These are phyloP conservation scores for Epinephelus fuscoguttatus DNA, from an alignment of 2,113 vertebrate genomes.

Conservation along the genomic window DNA sequence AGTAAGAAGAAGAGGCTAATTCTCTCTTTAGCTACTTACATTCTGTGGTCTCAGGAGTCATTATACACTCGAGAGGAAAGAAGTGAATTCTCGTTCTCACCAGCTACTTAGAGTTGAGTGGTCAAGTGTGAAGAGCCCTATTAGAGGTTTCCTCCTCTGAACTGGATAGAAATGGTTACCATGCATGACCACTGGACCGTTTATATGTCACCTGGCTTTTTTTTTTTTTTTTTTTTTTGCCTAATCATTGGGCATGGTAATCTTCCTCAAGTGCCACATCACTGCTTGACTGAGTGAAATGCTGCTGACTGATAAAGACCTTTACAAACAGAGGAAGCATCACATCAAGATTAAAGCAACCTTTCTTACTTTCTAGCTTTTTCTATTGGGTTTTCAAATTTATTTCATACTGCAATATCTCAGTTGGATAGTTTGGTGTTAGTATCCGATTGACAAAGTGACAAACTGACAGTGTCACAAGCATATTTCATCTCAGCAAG, in stretches of 20 bases:
- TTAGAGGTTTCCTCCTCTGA: constrained; percentile 24
- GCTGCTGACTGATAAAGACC: neutral
- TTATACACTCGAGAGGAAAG: constrained; percentile 50
- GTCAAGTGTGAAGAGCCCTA: constrained; percentile 49
- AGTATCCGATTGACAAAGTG: neutral
- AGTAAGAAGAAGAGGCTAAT: constrained; percentile 49
- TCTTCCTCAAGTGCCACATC: neutral
- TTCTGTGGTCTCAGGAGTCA: constrained; percentile 48
- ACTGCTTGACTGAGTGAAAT: neutral
- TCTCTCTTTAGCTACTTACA: constrained; percentile 50
- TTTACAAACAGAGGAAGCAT: neutral
- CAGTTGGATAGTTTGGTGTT: neutral
- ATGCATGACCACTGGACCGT: constrained; percentile 2
- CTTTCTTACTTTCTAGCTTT: neutral
- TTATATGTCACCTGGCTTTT: neutral
- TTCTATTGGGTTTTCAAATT: neutral
- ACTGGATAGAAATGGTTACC: constrained; percentile 31
- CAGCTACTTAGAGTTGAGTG: constrained; percentile 52
- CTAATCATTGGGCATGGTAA: neutral
- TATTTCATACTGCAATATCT: neutral
- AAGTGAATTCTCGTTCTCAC: constrained; percentile 44
- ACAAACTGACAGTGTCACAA: neutral
- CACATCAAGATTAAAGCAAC: neutral
- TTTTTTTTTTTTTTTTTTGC: neutral
- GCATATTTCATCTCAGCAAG: neutral